phyloP scores from a whole-genome alignment of 2,113 vertebrate genomes.

The Sclerurus mexicanus region DNA sequence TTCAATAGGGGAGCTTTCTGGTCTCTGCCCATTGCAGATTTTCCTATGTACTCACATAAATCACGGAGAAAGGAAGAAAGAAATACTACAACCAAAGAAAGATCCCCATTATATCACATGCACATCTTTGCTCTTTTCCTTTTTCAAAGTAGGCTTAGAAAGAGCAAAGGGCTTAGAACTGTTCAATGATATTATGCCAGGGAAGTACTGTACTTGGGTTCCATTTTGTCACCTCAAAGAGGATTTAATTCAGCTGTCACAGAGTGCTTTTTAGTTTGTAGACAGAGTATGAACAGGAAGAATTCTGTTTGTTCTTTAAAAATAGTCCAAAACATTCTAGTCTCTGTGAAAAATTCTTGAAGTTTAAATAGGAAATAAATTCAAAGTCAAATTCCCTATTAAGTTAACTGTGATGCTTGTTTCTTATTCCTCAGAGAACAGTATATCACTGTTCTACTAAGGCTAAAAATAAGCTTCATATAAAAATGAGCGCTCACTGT shows the following conservation, averaged over 20 bases:
- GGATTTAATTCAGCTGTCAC: constrained; percentile 72
- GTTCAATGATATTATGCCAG: constrained; percentile 68
- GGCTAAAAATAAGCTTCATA: constrained; percentile 70
- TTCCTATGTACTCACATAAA: constrained; percentile 56
- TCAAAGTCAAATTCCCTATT: constrained; percentile 77
- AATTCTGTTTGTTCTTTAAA: constrained; percentile 80
- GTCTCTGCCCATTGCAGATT: constrained; percentile 51
- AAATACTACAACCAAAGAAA: constrained; percentile 37
- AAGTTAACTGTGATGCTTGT: constrained; percentile 69
- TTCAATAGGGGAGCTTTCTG: constrained; percentile 22
- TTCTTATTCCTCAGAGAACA: constrained; percentile 73
- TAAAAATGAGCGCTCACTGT: constrained; percentile 57
- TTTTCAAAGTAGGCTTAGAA: constrained; percentile 72
- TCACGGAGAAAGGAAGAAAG: constrained; percentile 1
- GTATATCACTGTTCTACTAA: constrained; percentile 58
- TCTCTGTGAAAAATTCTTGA: constrained; percentile 74
- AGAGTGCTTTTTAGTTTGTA: constrained; percentile 71
- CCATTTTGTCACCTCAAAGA: constrained; percentile 76
- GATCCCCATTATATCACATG: constrained; percentile 68
- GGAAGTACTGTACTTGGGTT: constrained; percentile 72
- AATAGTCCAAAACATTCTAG: constrained; percentile 73
- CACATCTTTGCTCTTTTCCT: constrained; percentile 65
- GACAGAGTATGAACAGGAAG: constrained; percentile 58
- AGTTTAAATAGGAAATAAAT: constrained; percentile 74
- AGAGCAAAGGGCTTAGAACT: constrained; percentile 72